Conservation (phyloP, 2,888 invertebrate species). For the Mamestra brassicae region DNA sequence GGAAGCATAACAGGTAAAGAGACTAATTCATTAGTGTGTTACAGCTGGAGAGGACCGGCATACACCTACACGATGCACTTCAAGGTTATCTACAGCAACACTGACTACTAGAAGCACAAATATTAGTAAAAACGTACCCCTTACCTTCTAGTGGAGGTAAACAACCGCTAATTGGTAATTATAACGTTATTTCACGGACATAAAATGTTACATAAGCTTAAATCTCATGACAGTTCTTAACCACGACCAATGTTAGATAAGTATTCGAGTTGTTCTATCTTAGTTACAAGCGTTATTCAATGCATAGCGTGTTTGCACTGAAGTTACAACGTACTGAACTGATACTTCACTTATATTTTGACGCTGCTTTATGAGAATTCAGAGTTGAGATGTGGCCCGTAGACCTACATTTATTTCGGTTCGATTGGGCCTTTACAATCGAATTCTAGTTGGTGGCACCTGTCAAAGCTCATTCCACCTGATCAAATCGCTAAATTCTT, state of each 20-base stretch:
- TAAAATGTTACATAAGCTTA: slow-evolving; percentile 88
- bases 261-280: slow-evolving; percentile 72
- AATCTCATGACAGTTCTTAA: slow-evolving; percentile 84
- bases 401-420: slow-evolving; percentile 87
- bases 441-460: slow-evolving; percentile 75
- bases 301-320: slow-evolving; percentile 77
- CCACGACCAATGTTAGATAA: slow-evolving; percentile 74
- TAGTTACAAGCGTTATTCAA: slow-evolving; percentile 81
- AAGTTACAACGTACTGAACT: slow-evolving; percentile 76
- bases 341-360: slow-evolving; percentile 86
- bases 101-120: slow-evolving; percentile 53
- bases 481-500: slow-evolving; percentile 15
- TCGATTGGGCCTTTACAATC: slow-evolving; percentile 73
- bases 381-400: slow-evolving; percentile 79
- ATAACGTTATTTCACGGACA: slow-evolving; percentile 82
- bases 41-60: slow-evolving; percentile 67
- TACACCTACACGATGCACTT: slow-evolving; percentile 71
- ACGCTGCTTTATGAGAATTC: slow-evolving; percentile 80
- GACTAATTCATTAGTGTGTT: slow-evolving; percentile 56
- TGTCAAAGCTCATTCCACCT: slow-evolving; percentile 71
- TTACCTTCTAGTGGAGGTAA: slow-evolving; percentile 85
- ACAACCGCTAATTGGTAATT: slow-evolving; percentile 80
- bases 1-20: slow-evolving; percentile 45
- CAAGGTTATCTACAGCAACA: slow-evolving; percentile 78
- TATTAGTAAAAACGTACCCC: slow-evolving; percentile 74